Percentiles rank a stretch among this genome's conserved stretches.
Conservation (phyloP, 2,113 vertebrate species). For the Triplophysa siluroides region DNA sequence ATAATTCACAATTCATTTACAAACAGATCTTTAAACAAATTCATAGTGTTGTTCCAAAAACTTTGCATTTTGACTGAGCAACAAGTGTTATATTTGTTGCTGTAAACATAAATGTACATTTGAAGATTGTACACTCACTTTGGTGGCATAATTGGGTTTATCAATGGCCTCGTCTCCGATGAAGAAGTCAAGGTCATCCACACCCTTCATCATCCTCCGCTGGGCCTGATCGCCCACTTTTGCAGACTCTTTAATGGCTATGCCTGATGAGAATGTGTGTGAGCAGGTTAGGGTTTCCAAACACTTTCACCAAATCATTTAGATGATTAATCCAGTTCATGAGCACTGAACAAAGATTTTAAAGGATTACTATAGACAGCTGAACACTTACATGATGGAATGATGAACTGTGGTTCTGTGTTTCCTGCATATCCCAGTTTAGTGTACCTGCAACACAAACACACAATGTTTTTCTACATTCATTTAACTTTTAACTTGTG, state of each 20-base stretch:
- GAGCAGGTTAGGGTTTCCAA: no score
- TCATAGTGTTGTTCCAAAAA: no score
- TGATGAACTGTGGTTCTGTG: conserved; percentile 98
- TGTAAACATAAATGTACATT: no score
- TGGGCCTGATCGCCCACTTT: conserved; percentile 97
- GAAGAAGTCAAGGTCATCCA: conserved; percentile 98
- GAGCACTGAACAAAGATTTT: no score
- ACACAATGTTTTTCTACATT: neutral
- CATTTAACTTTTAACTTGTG: no score
- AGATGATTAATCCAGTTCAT: no score
- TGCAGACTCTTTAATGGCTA: conserved; percentile 97
- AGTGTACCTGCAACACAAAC: conserved; percentile 85
- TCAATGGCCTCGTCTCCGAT: conserved; percentile 98
- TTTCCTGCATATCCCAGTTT: conserved; percentile 98
- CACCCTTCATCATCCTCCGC: conserved; percentile 96
- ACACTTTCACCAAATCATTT: no score
- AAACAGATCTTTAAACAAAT: no score
- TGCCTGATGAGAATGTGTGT: conserved; percentile 75
- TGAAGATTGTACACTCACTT: conserved; percentile 70
- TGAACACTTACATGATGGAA: conserved; percentile 93
- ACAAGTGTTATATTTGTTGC: no score
- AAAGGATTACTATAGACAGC: no score
- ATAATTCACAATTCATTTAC: no score
- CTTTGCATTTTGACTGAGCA: no score
- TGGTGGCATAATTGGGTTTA: conserved; percentile 95